Evolutionary conservation across 2,797 vertebrate species (phyloP).

Genomic region (Gouania willdenowi): DNA sequence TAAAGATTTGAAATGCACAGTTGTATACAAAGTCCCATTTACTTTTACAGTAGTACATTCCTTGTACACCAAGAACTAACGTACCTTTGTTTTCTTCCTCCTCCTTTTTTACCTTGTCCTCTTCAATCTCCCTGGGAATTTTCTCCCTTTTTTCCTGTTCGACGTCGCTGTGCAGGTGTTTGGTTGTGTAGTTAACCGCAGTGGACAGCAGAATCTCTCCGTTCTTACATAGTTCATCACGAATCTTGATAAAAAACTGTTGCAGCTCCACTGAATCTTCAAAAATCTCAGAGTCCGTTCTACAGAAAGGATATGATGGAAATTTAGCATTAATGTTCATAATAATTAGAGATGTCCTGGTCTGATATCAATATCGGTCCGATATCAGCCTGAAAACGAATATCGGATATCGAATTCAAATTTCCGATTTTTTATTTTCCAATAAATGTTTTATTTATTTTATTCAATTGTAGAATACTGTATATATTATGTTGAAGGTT

Average conservation of each 20-base stretch:
- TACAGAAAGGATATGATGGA: conserved; percentile 19
- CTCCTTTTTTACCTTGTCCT: conserved; percentile 89
- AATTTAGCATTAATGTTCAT: too few species aligned
- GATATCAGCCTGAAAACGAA: too few species aligned
- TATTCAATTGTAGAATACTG: too few species aligned
- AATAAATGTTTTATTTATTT: too few species aligned
- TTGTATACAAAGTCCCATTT: too few species aligned
- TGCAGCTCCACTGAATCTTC: conserved; percentile 96
- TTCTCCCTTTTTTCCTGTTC: conserved; percentile 98
- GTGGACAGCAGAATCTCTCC: conserved; percentile 93
- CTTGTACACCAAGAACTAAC: background rate
- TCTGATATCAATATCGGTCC: too few species aligned
- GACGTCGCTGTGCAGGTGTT: conserved; percentile 91
- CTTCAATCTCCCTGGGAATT: conserved; percentile 92
- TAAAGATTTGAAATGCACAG: background rate
- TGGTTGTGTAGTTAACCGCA: conserved; percentile 90
- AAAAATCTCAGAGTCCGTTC: conserved; percentile 98
- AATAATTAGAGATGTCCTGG: too few species aligned
- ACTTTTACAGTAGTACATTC: too few species aligned
- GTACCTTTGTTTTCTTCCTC: conserved; percentile 86
- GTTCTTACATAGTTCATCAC: conserved; percentile 98
- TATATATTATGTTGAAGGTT: too few species aligned
- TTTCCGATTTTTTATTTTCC: too few species aligned
- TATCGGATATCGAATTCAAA: too few species aligned
- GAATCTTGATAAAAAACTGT: conserved; percentile 96